Evolutionary conservation across 2,888 invertebrate species (phyloP), one percentile per base, ranked within the genome.

Genomic region (Caradrina clavipalpis): DNA sequence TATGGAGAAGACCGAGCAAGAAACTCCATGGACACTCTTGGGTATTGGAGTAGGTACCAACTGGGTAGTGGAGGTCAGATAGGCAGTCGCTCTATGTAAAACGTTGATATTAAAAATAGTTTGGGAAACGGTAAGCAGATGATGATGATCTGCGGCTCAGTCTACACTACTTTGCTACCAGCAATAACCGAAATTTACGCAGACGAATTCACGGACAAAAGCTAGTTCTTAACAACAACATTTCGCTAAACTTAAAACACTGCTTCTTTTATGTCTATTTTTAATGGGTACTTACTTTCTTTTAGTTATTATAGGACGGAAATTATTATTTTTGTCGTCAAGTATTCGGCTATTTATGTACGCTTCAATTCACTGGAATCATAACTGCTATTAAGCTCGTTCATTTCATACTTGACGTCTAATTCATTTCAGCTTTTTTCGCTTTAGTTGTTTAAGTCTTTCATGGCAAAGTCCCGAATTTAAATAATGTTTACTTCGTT

Each of bases 321-420:
- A 75, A 73, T 75, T 57, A 70, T 71, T 65, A 65, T 60, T 72
- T 63, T 63, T 62, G 56, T 62, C 64, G 65, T 64, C 61, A 68
- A 72, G 70, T 67, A 61, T 69, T 73, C 35, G 69, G 55, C 35
- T 63, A 62, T 74, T 71, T 68, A 76, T 53, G 49, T 61, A 55
- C 22, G 70, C 39, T 54, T 63, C 70, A 66, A 73, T 51, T 78
- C 49, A 54, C 35, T n/a, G 45, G 2, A 55, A 51, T 68, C 76
- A 64, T 71, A 60, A 66, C 53, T 11, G 59, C 47, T 68, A 59
- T 65, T 53, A 49, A 64, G 22, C 58, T 35, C 17, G 19, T 47
- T 61, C 39, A 21, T 61, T 51, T 50, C 8, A 39, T 56, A 39
- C 39, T 59, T 45, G 13, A 65, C 26, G 42, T 17, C 6, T 42